Percentiles rank a stretch among this genome's conserved stretches.
Evolutionary conservation across 2,888 invertebrate species (phyloP).

Genomic region (Dendrolimus pini): DNA sequence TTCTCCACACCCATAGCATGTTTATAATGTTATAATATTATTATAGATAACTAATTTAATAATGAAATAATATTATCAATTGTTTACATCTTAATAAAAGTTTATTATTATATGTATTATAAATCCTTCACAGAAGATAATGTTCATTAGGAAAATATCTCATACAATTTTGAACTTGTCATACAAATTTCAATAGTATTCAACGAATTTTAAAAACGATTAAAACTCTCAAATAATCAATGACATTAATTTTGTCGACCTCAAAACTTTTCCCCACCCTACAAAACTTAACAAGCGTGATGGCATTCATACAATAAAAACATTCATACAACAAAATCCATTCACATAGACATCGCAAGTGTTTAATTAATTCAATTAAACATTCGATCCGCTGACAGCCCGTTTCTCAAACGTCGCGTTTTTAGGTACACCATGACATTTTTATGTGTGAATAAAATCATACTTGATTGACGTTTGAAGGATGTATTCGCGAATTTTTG

Average conservation of each 20-base stretch:
- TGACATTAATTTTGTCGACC: not conserved
- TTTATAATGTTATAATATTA: too few relatives aligned
- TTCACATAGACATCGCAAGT: not conserved
- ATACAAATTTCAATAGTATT: too few relatives aligned
- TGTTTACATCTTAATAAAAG: too few relatives aligned
- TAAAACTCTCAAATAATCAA: too few relatives aligned
- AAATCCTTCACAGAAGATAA: too few relatives aligned
- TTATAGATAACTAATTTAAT: too few relatives aligned
- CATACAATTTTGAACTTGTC: too few relatives aligned
- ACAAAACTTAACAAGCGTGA: not conserved
- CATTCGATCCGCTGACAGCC: not conserved
- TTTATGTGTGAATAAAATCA: not conserved
- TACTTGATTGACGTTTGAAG: not conserved
- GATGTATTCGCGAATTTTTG: not conserved
- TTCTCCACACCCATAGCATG: too few relatives aligned
- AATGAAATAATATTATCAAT: too few relatives aligned
- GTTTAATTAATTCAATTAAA: not conserved
- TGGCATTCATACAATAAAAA: not conserved
- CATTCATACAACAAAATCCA: not conserved
- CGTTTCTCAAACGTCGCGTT: not conserved
- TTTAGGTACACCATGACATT: not conserved
- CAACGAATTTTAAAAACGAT: too few relatives aligned
- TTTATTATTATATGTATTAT: too few relatives aligned
- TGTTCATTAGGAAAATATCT: too few relatives aligned
- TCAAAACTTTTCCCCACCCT: not conserved